Evolutionary conservation across 2,113 vertebrate species (phyloP).

Genomic region (Calidris pygmaea): DNA sequence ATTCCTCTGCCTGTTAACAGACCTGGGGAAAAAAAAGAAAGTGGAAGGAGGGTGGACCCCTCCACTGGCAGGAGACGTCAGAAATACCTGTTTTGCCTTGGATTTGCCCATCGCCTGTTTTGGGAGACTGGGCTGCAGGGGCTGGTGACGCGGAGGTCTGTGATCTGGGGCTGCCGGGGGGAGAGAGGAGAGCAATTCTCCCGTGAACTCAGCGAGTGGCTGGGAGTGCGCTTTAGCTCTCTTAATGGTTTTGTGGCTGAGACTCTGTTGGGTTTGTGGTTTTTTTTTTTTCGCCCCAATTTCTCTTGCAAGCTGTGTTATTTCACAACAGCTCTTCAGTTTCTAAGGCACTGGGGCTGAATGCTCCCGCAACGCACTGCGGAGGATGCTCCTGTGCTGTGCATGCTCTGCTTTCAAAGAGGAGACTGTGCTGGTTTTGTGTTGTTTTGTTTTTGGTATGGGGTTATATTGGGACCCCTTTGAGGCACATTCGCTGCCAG

Average conservation of each 20-base stretch:
- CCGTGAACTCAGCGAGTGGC: neutral
- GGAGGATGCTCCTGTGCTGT: neutral
- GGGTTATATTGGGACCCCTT: neutral
- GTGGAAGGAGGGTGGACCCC: neutral
- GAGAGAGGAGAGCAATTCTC: neutral
- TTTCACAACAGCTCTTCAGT: neutral
- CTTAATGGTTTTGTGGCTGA: neutral
- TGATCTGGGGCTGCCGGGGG: neutral
- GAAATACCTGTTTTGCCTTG: neutral
- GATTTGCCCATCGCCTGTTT: neutral
- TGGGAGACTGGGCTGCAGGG: neutral
- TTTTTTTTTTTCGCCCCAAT: neutral
- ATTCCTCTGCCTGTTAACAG: neutral
- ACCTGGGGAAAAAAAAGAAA: neutral
- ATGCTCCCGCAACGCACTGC: neutral
- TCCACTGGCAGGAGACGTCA: neutral
- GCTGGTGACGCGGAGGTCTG: rapidly evolving
- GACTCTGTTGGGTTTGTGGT: neutral
- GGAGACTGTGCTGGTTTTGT: neutral
- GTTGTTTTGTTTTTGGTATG: neutral
- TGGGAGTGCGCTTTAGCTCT: neutral
- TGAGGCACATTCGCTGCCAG: neutral
- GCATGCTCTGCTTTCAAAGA: neutral
- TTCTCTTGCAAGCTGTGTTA: neutral
- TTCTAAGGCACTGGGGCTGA: neutral